Evolutionary conservation across 2,113 vertebrate genomes (phyloP).

Genomic region (Hyaena hyaena): DNA sequence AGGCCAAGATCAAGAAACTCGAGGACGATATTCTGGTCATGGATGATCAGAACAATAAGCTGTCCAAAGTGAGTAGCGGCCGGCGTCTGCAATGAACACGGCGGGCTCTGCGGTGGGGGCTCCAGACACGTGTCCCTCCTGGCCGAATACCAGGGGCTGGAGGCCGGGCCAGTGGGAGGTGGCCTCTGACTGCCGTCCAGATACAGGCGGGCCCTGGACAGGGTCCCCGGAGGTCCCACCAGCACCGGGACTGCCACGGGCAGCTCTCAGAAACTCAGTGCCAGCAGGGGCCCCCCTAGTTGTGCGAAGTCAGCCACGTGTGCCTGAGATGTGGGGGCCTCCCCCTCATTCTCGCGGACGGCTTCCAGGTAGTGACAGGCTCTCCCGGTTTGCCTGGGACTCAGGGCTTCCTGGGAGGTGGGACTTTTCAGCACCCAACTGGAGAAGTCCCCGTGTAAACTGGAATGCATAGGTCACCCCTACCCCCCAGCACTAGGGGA

Average conservation of each 20-base stretch:
- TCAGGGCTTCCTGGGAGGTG: neutral
- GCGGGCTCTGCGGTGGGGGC: neutral
- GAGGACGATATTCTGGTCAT: conserved; percentile 94
- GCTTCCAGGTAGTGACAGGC: neutral
- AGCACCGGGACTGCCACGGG: neutral
- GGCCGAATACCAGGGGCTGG: neutral
- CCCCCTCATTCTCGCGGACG: neutral
- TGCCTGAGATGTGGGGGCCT: neutral
- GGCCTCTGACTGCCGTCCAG: neutral
- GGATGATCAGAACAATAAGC: conserved; percentile 96
- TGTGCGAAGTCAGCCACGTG: neutral
- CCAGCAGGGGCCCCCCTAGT: neutral
- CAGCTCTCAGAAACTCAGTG: neutral
- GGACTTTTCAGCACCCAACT: neutral
- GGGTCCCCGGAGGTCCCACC: neutral
- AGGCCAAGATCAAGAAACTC: conserved; percentile 96
- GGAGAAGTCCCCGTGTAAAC: neutral
- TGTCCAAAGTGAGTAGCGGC: conserved; percentile 88
- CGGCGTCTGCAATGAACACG: fast-evolving
- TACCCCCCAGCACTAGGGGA: neutral
- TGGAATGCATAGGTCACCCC: neutral
- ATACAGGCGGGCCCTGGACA: neutral
- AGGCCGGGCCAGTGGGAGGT: neutral
- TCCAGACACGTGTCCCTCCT: neutral
- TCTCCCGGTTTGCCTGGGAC: neutral